Base-by-base conservation (phyloP, 2,113 vertebrate species). In the Charina bottae region DNA sequence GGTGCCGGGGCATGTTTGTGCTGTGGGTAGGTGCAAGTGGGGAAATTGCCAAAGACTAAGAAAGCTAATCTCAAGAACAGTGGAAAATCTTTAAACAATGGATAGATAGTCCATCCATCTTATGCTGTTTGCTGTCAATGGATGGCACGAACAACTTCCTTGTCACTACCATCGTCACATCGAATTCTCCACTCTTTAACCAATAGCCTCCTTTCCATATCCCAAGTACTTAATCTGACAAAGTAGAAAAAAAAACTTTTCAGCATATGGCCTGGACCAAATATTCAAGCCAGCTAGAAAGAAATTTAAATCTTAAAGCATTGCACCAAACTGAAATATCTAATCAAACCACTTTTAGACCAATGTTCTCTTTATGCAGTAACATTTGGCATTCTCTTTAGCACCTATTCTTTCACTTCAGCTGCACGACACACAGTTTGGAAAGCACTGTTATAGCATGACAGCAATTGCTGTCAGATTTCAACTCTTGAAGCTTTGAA, bases 221-320 rank as follows among this genome's bases (percentile, higher is more conserved):
- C 46, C 46, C 21, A 6, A 12, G 15, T 33, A 12, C 83, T 83
- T 53, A 17, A 42, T n/a, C 24, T 42, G 84, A 55, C 60, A 91
- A 72, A 26, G 19, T 28, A 42, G 15, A 2, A 87, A 49, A 24
- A 9, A 91, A 13, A n/a, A n/a, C 28, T 92, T 95, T 92, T 92
- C 94, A 94, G 93, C 86, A 91, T 91, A 19, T 33, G n/a, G 64
- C 33, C n/a, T 13, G 72, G 94, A 93, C 88, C 92, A 95, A 93
- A 93, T 94, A 95, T 93, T 95, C 94, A 95, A 93, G 91, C 91
- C 90, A 95, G 92, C 93, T 94, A 92, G 60, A 94, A 93, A 92
- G 93, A 94, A 88, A 93, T 91, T 92, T 53, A 88, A 87, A 94
- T 88, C 49, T 28, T 92, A 83, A 1, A 6, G 42, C 88, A 93